Evolutionary conservation across 2,888 invertebrate genomes (phyloP).

Genomic region (Sphaerophoria taeniata): DNA sequence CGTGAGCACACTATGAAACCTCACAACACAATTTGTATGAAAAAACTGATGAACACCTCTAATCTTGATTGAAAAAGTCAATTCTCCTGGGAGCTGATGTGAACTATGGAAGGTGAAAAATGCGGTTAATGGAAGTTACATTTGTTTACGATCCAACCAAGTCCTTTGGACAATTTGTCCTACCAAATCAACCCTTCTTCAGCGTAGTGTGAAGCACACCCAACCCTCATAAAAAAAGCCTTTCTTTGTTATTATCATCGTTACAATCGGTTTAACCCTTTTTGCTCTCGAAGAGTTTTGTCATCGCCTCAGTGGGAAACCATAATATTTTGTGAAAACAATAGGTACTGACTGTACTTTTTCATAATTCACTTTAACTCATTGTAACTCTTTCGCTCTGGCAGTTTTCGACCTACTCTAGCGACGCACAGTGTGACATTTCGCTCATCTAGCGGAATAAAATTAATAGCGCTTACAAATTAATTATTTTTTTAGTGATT

Average conservation of each 20-base stretch:
- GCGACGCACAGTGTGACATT: too few species aligned
- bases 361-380: background rate
- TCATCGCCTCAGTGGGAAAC: conserved; percentile 43
- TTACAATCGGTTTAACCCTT: conserved; percentile 67
- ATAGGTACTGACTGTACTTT: conserved; percentile 65
- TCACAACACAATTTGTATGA: conserved; percentile 4
- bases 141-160: conserved; percentile 20
- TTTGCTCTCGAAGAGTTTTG: conserved; percentile 13
- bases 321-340: conserved; percentile 71
- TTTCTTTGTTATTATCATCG: conserved; percentile 47
- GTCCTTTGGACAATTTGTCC: conserved; percentile 38
- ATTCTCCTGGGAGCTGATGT: conserved; percentile 39
- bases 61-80: conserved; percentile 71
- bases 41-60: conserved; percentile 43
- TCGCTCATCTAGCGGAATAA: too few species aligned
- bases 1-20: conserved; percentile 33
- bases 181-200: background rate
- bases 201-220: background rate
- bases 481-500: too few species aligned
- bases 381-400: conserved; percentile 37
- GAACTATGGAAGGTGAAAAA: conserved; percentile 59
- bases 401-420: background rate
- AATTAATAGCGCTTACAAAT: too few species aligned
- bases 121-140: conserved; percentile 67
- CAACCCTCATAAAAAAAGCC: conserved; percentile 46